These are phyloP conservation scores for Stichopus chloronotus DNA, from an alignment of 35 echinoderm and acorn worm species.

Conservation along the genomic window DNA sequence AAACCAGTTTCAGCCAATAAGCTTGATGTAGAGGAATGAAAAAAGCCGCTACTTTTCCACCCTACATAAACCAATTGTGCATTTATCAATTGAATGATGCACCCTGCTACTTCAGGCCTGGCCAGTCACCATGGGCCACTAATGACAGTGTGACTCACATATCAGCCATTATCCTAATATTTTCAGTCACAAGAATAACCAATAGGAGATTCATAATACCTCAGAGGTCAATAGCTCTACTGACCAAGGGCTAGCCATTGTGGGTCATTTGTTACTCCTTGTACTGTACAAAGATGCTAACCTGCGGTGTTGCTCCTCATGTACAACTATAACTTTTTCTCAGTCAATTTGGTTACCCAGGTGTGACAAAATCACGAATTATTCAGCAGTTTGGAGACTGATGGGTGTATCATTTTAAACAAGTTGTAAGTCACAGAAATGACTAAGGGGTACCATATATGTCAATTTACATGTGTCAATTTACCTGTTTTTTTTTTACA, in stretches of 20 bases:
- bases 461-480: too few species aligned
- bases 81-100: conserved; percentile 4
- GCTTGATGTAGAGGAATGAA: too few species aligned
- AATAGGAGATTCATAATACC: neutral
- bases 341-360: too few species aligned
- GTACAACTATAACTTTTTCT: conserved; percentile 17
- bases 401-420: neutral
- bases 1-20: too few species aligned
- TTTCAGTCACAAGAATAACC: neutral
- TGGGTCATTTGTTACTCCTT: neutral
- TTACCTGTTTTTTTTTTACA: neutral
- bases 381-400: neutral
- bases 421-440: neutral
- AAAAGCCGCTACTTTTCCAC: too few species aligned
- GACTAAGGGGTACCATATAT: conserved; percentile 9
- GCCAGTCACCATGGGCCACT: conserved; percentile 15
- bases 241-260: neutral
- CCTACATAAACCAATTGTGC: neutral
- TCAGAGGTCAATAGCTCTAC: neutral
- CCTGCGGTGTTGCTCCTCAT: neutral
- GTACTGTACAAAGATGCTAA: neutral
- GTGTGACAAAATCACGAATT: too few species aligned
- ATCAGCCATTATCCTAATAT: conserved; percentile 5
- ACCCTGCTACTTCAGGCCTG: neutral
- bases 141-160: conserved; percentile 26